Conservation (phyloP, 2,113 vertebrate genomes). For the Alaudala cheleensis region DNA sequence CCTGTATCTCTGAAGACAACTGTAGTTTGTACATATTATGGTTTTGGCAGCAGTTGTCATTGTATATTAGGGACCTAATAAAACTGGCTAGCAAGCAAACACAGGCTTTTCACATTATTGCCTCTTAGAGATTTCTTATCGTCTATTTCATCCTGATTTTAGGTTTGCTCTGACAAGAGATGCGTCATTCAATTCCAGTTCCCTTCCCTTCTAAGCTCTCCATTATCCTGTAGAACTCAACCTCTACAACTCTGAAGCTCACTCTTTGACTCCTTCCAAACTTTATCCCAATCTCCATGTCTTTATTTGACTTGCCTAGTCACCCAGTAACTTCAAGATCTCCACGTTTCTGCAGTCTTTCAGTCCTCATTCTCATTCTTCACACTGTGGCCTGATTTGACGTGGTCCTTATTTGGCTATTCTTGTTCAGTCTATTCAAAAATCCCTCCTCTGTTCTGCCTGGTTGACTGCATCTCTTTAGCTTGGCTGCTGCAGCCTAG, state of each 20-base stretch:
- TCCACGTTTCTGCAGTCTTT: neutral
- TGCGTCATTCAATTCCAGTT: neutral
- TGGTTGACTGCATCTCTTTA: neutral
- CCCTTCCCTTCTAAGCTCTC: neutral
- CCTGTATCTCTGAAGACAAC: fast-evolving
- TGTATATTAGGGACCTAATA: neutral
- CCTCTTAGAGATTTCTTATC: neutral
- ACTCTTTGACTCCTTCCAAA: neutral
- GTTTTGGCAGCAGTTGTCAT: neutral
- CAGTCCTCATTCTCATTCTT: neutral
- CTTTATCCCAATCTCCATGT: neutral
- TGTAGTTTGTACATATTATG: neutral
- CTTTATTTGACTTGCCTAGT: neutral
- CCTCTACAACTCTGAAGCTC: fast-evolving
- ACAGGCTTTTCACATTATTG: neutral
- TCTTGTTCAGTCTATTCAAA: too few relatives aligned
- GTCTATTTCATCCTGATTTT: neutral
- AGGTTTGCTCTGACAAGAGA: neutral
- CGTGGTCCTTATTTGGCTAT: too few relatives aligned
- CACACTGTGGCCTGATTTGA: neutral
- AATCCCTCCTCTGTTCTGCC: neutral
- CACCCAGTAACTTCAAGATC: neutral
- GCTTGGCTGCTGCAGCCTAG: neutral
- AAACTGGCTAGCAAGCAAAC: neutral
- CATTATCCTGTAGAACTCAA: neutral